phyloP scores from a whole-genome alignment of 2,888 invertebrate species.

The Acleris sparsana region DNA sequence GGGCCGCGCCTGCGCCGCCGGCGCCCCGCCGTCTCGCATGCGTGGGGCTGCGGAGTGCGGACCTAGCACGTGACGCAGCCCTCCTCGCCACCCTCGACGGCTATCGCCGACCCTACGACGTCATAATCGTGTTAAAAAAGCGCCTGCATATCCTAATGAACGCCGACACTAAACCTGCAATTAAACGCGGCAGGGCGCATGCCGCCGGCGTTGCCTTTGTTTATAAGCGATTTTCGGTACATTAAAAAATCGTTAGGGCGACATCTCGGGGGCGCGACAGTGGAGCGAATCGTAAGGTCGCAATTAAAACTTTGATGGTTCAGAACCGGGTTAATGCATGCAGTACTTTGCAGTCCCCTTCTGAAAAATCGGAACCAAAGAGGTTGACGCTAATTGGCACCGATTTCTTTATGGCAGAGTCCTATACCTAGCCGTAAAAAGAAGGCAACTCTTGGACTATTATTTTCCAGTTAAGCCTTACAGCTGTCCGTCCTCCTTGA shows the following conservation, averaged over 20 bases:
- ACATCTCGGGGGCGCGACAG: constrained; percentile 65
- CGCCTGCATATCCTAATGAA: constrained; percentile 80
- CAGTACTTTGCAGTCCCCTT: constrained; percentile 55
- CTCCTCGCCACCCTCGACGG: constrained; percentile 74
- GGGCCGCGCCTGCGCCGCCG: constrained; percentile 73
- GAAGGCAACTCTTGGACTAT: constrained; percentile 38
- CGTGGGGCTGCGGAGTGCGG: constrained; percentile 83
- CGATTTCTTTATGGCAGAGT: constrained; percentile 59
- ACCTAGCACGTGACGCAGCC: constrained; percentile 83
- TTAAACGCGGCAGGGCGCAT: constrained; percentile 61
- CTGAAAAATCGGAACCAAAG: constrained; percentile 58
- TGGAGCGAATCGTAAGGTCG: constrained; percentile 69
- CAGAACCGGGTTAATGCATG: constrained; percentile 59
- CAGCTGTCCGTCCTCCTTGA: constrained; percentile 27
- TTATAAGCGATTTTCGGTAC: constrained; percentile 67
- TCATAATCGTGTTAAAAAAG: constrained; percentile 81
- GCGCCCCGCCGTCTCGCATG: constrained; percentile 83
- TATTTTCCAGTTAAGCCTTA: constrained; percentile 49
- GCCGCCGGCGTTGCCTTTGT: constrained; percentile 61
- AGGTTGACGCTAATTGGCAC: constrained; percentile 65
- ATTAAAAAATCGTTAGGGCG: constrained; percentile 70
- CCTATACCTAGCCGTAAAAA: constrained; percentile 49
- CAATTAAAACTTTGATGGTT: constrained; percentile 69
- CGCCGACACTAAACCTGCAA: constrained; percentile 77
- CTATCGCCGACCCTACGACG: constrained; percentile 71